phyloP scores from a whole-genome alignment of 2,888 invertebrate genomes.

The Lepetodrilus schrolli region DNA sequence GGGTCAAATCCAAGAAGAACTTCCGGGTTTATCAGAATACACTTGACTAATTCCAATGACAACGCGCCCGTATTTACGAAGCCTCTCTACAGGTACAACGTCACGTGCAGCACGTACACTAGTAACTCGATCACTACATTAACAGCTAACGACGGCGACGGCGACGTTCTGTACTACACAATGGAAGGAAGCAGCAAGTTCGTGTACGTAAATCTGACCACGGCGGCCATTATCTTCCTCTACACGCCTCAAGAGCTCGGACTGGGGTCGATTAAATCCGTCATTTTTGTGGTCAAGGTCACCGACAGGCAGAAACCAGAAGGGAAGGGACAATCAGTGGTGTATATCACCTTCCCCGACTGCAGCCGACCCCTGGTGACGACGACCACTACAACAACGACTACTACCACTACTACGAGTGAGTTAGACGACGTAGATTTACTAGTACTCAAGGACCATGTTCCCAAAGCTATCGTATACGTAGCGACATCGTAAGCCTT shows the following conservation, averaged over 20 bases:
- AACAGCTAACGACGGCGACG: not conserved
- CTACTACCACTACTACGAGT: too few species aligned
- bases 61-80: not conserved
- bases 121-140: not conserved
- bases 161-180: not conserved
- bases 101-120: not conserved
- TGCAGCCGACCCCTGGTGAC: not conserved
- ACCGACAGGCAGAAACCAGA: not conserved
- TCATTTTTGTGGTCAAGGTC: conserved; percentile 6
- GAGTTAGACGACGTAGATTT: too few species aligned
- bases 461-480: too few species aligned
- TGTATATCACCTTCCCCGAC: not conserved
- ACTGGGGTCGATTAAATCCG: not conserved
- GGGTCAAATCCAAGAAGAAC: not conserved
- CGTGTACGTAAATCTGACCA: not conserved
- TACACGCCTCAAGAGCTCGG: conserved; percentile 1
- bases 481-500: too few species aligned
- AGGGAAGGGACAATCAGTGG: not conserved
- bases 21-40: not conserved
- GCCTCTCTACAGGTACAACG: not conserved
- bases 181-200: not conserved
- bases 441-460: too few species aligned
- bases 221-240: not conserved
- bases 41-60: not conserved
- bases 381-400: not conserved